Evolutionary conservation across 2,888 invertebrate species (phyloP).

Genomic region (Drosophila multiciliata): DNA sequence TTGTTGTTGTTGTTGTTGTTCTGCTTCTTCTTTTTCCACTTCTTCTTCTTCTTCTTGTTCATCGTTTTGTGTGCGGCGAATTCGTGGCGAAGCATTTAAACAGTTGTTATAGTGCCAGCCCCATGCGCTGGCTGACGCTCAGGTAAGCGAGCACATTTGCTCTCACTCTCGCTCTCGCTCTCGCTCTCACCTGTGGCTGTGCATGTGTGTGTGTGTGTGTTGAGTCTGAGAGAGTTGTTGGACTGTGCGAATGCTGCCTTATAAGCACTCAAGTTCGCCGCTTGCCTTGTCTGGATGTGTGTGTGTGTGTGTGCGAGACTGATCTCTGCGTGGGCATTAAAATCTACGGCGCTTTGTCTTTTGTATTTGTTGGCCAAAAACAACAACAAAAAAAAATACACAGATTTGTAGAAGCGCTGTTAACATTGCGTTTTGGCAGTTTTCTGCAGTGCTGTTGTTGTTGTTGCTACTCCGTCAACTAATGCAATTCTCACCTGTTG

Average conservation of each 20-base stretch:
- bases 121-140: conserved; percentile 34
- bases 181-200: conserved; percentile 27
- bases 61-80: conserved; percentile 57
- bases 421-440: conserved; percentile 66
- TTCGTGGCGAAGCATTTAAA: conserved; percentile 50
- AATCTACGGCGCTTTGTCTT: conserved; percentile 68
- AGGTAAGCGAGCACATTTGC: conserved; percentile 52
- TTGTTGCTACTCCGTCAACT: conserved; percentile 11
- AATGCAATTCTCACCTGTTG: conserved; percentile 66
- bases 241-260: conserved; percentile 65
- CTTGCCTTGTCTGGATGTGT: conserved; percentile 24
- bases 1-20: conserved; percentile 39
- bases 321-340: conserved; percentile 73
- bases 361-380: conserved; percentile 69
- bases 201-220: conserved; percentile 4
- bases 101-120: conserved; percentile 43
- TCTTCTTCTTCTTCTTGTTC: conserved; percentile 9
- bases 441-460: conserved; percentile 26
- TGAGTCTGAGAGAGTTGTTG: conserved; percentile 40
- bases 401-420: conserved; percentile 66
- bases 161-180: conserved; percentile 13
- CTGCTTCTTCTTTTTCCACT: conserved; percentile 11
- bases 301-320: conserved; percentile 23
- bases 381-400: background rate
- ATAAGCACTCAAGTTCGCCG: conserved; percentile 74